These are phyloP conservation scores for Microcebus jonahi DNA, from an alignment of 2,113 vertebrate genomes.

Conservation along the genomic window DNA sequence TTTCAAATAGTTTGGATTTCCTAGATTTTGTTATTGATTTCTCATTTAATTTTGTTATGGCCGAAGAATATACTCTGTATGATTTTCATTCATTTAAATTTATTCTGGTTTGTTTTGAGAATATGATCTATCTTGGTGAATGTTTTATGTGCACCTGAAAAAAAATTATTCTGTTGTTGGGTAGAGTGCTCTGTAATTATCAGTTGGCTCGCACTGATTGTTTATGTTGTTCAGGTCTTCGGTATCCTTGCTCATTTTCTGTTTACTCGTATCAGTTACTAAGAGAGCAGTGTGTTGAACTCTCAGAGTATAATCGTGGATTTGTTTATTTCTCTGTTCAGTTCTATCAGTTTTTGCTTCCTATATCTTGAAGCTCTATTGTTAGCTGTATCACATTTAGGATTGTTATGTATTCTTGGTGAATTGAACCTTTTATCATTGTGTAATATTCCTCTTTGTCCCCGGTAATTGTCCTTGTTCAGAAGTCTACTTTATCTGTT, in stretches of 20 bases:
- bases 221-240: background rate
- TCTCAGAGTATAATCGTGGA: background rate
- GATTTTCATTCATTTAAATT: slow-evolving; percentile 27
- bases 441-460: background rate
- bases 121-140: background rate
- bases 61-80: background rate
- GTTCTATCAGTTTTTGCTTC: background rate
- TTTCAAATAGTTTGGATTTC: slow-evolving; percentile 39
- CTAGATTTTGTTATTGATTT: slow-evolving; percentile 22
- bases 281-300: background rate
- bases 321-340: background rate
- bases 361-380: background rate
- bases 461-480: background rate
- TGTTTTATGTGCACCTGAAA: background rate
- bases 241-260: background rate
- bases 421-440: background rate
- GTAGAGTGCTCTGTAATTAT: background rate
- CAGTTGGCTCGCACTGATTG: background rate
- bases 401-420: background rate
- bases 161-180: background rate
- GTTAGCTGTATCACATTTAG: background rate
- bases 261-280: background rate
- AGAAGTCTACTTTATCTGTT: background rate
- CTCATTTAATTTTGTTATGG: slow-evolving; percentile 28
- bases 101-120: background rate